These are phyloP conservation scores for Zophobas morio DNA, from an alignment of 1,140 invertebrate genomes.

Conservation along the genomic window DNA sequence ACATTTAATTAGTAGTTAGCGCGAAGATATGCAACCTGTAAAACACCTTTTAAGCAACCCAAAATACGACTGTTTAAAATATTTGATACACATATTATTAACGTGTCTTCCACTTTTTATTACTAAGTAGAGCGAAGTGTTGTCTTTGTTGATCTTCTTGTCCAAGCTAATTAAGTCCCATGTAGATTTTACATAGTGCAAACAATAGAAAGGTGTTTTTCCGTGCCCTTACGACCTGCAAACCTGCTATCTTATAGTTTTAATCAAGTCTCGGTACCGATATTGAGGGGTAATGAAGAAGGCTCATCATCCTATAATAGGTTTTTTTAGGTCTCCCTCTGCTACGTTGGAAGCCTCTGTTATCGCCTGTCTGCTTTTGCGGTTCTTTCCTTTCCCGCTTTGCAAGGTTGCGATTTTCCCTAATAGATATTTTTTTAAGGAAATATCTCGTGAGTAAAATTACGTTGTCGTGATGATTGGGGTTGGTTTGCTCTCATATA, in stretches of 20 bases:
- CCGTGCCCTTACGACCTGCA: not conserved
- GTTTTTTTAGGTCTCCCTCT: constrained; percentile 26
- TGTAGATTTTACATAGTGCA: not conserved
- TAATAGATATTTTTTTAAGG: constrained; percentile 33
- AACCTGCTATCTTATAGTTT: constrained; percentile 21
- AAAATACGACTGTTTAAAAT: no score
- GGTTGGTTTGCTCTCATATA: not conserved
- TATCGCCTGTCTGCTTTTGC: constrained; percentile 29
- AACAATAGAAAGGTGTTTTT: constrained; percentile 2
- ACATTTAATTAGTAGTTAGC: not conserved
- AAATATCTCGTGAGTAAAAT: constrained; percentile 18
- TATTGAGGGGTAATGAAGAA: constrained; percentile 38
- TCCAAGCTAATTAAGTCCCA: not conserved
- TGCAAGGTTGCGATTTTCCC: constrained; percentile 31
- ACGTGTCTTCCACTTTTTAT: no score
- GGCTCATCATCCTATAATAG: constrained; percentile 36
- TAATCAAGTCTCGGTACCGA: constrained; percentile 33
- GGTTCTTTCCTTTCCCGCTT: constrained; percentile 13
- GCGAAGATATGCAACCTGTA: not conserved
- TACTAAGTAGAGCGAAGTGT: no score
- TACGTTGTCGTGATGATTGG: constrained; percentile 16
- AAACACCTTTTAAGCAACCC: no score
- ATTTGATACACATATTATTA: no score
- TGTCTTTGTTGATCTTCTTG: no score
- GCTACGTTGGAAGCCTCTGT: constrained; percentile 15